Percentiles rank a stretch among this genome's conserved stretches.
phyloP scores from a whole-genome alignment of 2,113 vertebrate genomes.

The Gavialis gangeticus region DNA sequence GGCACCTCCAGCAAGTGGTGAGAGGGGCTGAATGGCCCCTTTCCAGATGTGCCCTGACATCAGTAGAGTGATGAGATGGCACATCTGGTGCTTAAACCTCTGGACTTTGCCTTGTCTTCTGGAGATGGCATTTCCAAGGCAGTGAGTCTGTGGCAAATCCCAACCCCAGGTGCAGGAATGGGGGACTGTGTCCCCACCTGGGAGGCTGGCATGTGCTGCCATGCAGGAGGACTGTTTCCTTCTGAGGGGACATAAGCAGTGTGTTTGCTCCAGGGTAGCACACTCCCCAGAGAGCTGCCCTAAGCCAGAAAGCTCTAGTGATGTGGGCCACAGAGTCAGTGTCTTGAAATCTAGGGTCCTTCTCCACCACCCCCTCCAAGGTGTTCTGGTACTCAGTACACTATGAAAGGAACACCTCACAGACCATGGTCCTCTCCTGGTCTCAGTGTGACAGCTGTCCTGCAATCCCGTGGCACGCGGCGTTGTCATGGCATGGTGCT shows the following conservation, averaged over 20 bases:
- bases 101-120: background rate
- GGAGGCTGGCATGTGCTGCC: background rate
- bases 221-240: background rate
- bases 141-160: background rate
- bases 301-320: background rate
- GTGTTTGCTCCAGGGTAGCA: background rate
- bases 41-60: background rate
- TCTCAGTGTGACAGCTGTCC: background rate
- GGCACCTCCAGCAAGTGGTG: rapidly evolving
- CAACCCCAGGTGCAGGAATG: background rate
- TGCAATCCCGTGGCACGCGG: background rate
- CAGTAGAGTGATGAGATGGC: background rate
- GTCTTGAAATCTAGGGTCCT: background rate
- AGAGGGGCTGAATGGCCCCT: background rate
- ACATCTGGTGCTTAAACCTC: background rate
- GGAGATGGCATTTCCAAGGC: background rate
- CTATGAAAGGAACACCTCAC: background rate
- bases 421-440: background rate
- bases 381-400: background rate
- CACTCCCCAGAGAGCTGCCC: background rate
- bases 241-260: background rate
- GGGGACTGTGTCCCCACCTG: no score
- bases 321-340: no score
- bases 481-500: background rate
- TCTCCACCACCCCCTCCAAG: background rate